Evolutionary conservation across 2,888 invertebrate genomes (phyloP), one percentile per base, ranked within the genome.

Genomic region (Cheilosia urbana): DNA sequence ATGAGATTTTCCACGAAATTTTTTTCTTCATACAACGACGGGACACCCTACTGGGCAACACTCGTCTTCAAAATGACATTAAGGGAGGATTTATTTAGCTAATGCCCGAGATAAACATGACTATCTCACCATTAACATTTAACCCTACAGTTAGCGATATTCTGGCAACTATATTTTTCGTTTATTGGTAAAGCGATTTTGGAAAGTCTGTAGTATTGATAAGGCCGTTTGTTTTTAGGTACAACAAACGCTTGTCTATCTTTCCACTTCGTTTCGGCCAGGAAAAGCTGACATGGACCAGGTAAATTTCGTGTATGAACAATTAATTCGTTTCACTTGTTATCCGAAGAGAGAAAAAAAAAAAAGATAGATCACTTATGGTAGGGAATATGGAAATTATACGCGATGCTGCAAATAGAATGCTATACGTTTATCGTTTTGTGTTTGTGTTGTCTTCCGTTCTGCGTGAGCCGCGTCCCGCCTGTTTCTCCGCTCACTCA

Each of bases 251-350:
- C 11, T 11, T 11, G 34, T 34, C 34, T 34, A 13, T 37, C 37
- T 37, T 30, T n/a, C 42, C 40, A 13, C 11, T 58, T 11, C 17
- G 13, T 34, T 27, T 47, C 6, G 9, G 11, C 47, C 17, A 11
- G 47, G 47, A 47, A 47, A 19, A 19, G 9, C 9, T 19, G 7
- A 9, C 27, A 53, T 24, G 42, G 55, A 17, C 17, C 27, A 55
- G 53, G 30, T 68, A 17, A 45, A 15, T 66, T 66, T 42, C 53
- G 66, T 42, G 17, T 57, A 42, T 34, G 53, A 69, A 69, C 55
- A 68, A 30, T 68, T 55, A 57, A 57, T 69, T 45, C 45, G 69
- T 34, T 47, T 69, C 57, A 58, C 34, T 40, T 21, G 34, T 47
- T 69, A n/a, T 2, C 9, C 9, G 9, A n/a, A n/a, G n/a, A n/a